Evolutionary conservation across 2,888 invertebrate species (phyloP).

Genomic region (Charanyca ferruginea): DNA sequence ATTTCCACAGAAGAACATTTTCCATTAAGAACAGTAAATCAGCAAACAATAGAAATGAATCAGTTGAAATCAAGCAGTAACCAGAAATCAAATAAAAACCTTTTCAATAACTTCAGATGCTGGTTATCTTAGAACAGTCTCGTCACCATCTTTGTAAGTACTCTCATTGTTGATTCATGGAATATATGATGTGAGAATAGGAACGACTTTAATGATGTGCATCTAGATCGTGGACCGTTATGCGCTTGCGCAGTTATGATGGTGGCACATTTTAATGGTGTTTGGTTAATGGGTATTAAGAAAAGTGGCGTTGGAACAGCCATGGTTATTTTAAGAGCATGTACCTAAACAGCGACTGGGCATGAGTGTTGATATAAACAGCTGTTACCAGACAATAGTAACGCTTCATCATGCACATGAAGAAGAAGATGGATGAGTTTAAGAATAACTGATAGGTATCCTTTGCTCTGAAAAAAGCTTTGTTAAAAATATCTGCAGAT

Average conservation of each 20-base stretch:
- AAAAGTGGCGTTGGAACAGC: neutral
- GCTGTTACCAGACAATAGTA: neutral
- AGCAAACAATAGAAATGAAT: slow-evolving; percentile 46
- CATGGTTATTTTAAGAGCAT: neutral
- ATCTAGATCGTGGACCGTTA: slow-evolving; percentile 51
- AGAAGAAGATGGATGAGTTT: neutral
- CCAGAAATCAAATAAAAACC: slow-evolving; percentile 41
- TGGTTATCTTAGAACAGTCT: slow-evolving; percentile 42
- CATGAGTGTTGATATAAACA: neutral
- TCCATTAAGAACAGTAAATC: slow-evolving; percentile 23
- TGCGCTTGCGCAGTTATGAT: slow-evolving; percentile 35
- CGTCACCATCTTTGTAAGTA: slow-evolving; percentile 13
- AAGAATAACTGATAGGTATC: neutral
- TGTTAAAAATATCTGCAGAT: neutral
- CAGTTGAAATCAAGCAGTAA: slow-evolving; percentile 8
- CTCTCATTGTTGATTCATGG: slow-evolving; percentile 52
- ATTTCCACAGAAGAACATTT: slow-evolving; percentile 11
- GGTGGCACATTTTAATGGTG: slow-evolving; percentile 40
- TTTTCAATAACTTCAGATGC: slow-evolving; percentile 32
- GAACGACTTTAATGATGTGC: slow-evolving; percentile 49
- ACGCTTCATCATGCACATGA: neutral
- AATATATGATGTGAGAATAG: slow-evolving; percentile 67
- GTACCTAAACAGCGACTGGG: neutral
- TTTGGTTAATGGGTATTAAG: slow-evolving; percentile 29
- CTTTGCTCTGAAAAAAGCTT: neutral